phyloP scores from a whole-genome alignment of 2,113 vertebrate species.

The Tursiops truncatus region DNA sequence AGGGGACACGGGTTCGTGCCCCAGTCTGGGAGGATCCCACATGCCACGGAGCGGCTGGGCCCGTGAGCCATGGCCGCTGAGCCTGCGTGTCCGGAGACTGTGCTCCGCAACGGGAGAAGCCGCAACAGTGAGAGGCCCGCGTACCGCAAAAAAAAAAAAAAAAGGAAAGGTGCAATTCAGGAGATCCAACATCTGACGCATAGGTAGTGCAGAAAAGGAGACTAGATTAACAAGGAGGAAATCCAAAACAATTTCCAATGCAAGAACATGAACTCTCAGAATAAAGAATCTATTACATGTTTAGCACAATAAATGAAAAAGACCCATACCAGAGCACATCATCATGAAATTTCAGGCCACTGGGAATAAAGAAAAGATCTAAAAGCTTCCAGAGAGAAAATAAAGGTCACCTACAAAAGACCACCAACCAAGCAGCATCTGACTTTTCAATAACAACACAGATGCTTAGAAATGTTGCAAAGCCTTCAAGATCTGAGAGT shows the following conservation, averaged over 20 bases:
- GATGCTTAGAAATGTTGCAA: not conserved
- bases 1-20: too few species aligned
- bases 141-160: too few species aligned
- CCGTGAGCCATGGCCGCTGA: too few species aligned
- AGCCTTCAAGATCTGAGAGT: not conserved
- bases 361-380: not conserved
- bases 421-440: not conserved
- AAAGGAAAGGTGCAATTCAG: not conserved
- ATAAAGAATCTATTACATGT: not conserved
- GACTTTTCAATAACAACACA: constrained; percentile 23
- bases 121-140: too few species aligned
- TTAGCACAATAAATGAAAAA: not conserved
- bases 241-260: not conserved
- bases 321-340: not conserved
- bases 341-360: constrained; percentile 20
- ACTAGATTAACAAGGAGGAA: not conserved
- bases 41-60: too few species aligned
- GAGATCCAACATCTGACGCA: not conserved
- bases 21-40: too few species aligned
- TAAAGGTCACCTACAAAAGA: constrained; percentile 26
- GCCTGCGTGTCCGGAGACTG: too few species aligned
- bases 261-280: not conserved
- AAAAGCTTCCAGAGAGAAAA: constrained; percentile 50
- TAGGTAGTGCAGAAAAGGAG: not conserved
- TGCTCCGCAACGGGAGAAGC: too few species aligned